Base-by-base conservation (phyloP, 2,113 vertebrate genomes). In the Archocentrus centrarchus region DNA sequence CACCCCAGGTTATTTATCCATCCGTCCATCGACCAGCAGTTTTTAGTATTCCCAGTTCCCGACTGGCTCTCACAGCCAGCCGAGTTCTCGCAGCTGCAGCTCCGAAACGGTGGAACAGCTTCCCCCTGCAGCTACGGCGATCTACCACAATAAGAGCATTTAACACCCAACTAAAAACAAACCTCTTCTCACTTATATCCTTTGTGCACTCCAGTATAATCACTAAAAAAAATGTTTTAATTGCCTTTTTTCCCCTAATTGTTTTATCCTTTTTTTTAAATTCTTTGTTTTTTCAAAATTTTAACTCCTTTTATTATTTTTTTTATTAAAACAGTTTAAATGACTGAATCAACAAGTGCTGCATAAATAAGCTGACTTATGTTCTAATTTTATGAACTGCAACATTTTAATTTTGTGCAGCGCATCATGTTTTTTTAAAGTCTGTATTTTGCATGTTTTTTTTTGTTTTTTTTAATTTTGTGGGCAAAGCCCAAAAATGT, bases 11-110 rank as follows among this genome's bases (percentile, higher is more conserved):
- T 50, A 70, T 70, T 70, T 30, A 70, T 70, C 5, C 66, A 30
- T 30, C 0, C 15, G 27, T 50, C 24, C 41, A 70, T 50, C 17
- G 9, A 70, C 66, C 66, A 50, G 41, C 6, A 70, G 66, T 24
- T 50, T 70, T 70, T 70, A 70, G 24, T 50, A 70, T 70, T 50
- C 66, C 66, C 24, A 70, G 66, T 20, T 73, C 66, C 66, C 6
- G 1, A 20, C 44, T 30, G 1, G 66, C 44, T 32, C 66, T 50
- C 44, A 2, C 15, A 2, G 39, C 39, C 1, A 0, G 47, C 63
- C 2, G 2, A 68, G 39, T 22, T 27, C n/a, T 27, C 7, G 47
- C 8, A 7, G 66, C 66, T 50, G 50, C 17, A 53, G 50, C 50
- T 53, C 50, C 20, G 50, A 18, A 53, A 55, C 18, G 50, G 50